Evolutionary conservation across 2,888 invertebrate genomes (phyloP).

Genomic region (Scaptomyza tumidula): DNA sequence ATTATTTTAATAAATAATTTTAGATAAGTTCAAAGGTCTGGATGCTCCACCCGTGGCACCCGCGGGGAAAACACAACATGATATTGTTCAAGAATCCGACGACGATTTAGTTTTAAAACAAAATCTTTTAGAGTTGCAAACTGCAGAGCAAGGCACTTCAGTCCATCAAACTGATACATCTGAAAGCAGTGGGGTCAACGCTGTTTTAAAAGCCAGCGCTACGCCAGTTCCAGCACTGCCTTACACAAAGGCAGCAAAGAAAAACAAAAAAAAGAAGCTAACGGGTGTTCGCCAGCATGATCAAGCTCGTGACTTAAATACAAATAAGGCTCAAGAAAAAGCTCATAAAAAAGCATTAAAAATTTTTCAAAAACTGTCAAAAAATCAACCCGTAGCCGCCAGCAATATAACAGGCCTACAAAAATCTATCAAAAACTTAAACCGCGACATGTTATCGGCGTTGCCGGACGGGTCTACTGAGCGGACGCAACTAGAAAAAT

Average conservation of each 20-base stretch:
- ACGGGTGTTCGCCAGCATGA: slow-evolving; percentile 2
- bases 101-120: slow-evolving; percentile 3
- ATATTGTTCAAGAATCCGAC: background rate
- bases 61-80: slow-evolving; percentile 3
- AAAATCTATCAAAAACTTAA: slow-evolving; percentile 50
- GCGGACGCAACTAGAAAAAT: slow-evolving; percentile 67
- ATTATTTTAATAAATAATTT: background rate
- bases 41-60: slow-evolving; percentile 62
- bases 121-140: background rate
- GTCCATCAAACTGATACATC: background rate
- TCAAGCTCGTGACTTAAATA: background rate
- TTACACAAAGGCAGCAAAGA: slow-evolving; percentile 56
- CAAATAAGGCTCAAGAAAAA: slow-evolving; percentile 66
- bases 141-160: background rate
- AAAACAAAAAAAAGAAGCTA: slow-evolving; percentile 65
- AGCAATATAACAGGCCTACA: slow-evolving; percentile 29
- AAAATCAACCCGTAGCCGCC: slow-evolving; percentile 27
- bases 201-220: background rate
- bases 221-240: background rate
- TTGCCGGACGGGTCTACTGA: slow-evolving; percentile 55
- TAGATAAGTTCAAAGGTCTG: slow-evolving; percentile 71
- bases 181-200: background rate
- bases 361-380: slow-evolving; percentile 74
- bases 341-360: slow-evolving; percentile 76
- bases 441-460: slow-evolving; percentile 25